Percentiles rank a stretch among this genome's conserved stretches.
Conservation (phyloP, 2,113 vertebrate species). For the Archilochus colubris region DNA sequence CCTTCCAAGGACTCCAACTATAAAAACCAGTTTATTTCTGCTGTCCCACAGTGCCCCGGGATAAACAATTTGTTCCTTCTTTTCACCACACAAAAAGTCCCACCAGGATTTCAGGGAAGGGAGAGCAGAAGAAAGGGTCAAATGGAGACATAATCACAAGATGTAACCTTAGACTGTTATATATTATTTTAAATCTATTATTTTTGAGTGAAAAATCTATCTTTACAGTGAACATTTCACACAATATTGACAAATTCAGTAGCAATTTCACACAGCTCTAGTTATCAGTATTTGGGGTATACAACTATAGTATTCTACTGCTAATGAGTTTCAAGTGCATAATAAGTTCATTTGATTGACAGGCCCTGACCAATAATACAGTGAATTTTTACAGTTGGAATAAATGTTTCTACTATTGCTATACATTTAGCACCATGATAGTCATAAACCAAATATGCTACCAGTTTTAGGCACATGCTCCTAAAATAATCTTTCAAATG, state of each 20-base stretch:
- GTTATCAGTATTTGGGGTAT: constrained; percentile 39
- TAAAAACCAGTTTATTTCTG: neutral
- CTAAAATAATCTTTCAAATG: neutral
- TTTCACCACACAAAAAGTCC: neutral
- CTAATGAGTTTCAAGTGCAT: constrained; percentile 47
- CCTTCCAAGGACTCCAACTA: neutral
- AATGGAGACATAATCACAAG: neutral
- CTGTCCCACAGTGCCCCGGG: neutral
- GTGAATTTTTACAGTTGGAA: constrained; percentile 23
- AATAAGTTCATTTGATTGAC: constrained; percentile 47
- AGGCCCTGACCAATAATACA: constrained; percentile 3
- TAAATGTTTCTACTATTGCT: neutral
- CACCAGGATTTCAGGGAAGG: neutral
- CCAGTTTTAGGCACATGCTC: neutral
- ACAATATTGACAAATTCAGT: constrained; percentile 39
- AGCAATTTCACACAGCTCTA: constrained; percentile 28
- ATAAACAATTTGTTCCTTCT: neutral
- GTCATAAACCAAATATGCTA: neutral
- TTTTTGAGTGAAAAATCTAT: constrained; percentile 23
- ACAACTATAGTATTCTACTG: neutral
- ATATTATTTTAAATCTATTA: neutral
- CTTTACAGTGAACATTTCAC: neutral
- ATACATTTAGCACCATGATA: neutral
- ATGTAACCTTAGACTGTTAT: neutral
- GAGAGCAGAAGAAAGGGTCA: neutral